These are phyloP conservation scores for Siniperca undulata DNA, from an alignment of 2,797 vertebrate genomes.

Conservation along the genomic window DNA sequence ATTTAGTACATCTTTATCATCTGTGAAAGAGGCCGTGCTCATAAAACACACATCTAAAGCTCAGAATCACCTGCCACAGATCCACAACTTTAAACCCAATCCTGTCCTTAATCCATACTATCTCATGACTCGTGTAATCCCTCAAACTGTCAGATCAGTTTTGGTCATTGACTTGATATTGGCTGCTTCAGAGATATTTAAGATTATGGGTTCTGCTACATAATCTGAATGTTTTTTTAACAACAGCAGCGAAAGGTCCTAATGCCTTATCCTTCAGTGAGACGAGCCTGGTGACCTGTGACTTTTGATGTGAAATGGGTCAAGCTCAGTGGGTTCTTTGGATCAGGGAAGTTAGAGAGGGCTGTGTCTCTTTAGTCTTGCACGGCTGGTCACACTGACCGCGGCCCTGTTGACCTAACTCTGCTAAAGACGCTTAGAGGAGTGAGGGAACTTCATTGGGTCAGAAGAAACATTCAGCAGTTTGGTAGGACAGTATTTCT, in stretches of 20 bases:
- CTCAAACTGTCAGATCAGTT: constrained; percentile 66
- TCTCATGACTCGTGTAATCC: constrained; percentile 83
- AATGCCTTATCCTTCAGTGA: constrained; percentile 52
- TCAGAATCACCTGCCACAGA: constrained; percentile 55
- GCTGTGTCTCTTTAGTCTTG: constrained; percentile 62
- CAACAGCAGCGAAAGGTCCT: constrained; percentile 28
- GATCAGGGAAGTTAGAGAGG: constrained; percentile 53
- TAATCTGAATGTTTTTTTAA: constrained; percentile 56
- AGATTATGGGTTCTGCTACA: constrained; percentile 48
- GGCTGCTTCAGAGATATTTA: constrained; percentile 57
- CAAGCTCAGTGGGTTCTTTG: constrained; percentile 57
- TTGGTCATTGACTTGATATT: constrained; percentile 55
- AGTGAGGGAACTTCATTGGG: constrained; percentile 8
- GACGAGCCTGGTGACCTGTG: constrained; percentile 64
- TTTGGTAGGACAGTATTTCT: neutral
- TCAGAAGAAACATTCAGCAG: constrained; percentile 14
- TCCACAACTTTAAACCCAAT: constrained; percentile 48
- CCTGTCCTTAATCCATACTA: constrained; percentile 69
- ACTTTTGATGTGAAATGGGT: constrained; percentile 73
- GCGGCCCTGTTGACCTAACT: constrained; percentile 52
- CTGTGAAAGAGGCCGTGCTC: neutral
- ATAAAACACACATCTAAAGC: constrained; percentile 33
- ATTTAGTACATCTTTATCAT: neutral
- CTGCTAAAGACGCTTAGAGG: constrained; percentile 28
- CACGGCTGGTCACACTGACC: constrained; percentile 59